Evolutionary conservation across 2,888 invertebrate genomes (phyloP), one percentile per base, ranked within the genome.

Genomic region (Urechis unicinctus): DNA sequence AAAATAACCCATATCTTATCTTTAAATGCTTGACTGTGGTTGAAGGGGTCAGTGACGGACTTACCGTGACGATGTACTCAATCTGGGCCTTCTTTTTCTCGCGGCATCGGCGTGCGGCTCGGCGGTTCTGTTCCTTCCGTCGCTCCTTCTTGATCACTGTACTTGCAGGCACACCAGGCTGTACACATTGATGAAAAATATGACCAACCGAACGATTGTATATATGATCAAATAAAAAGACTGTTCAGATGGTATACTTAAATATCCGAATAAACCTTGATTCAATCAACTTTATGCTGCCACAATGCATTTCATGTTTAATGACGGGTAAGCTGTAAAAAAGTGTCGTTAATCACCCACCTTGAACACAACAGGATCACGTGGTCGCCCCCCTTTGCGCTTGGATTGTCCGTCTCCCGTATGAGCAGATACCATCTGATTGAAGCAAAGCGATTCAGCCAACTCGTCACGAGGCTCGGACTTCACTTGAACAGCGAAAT

Each of bases 91-190:
- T 68, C 55, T 66, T 66, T 53, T 66, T 66, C 30, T 60, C 51
- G 13, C 68, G 55, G 43, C 68, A 68, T 51, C 63, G 55, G 28
- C 59, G 59, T 6, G 68, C 68, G 0, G 68, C 68, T 13, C 60
- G 56, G 9, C 67, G 55, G 47, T 68, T 68, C 53, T 67, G 66
- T 26, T 68, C 66, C 43, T 64, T 36, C 9, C 36, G 36, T 9
- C 36, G 36, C 36, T 36, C 36, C 36, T 36, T 36, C 36, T 36
- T 36, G 17, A 36, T 36, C 17, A 36, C 36, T 17, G 17, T 17
- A 36, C 9, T 36, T 9, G 36, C 9, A 17, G 36, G 36, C 9
- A 36, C 36, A 13, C 36, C 36, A 17, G 9, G 9, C 36, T 36
- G n/a, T n/a, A n/a, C n/a, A 36, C 36, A 36, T 13, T 9, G 36